A percentile compares a stretch with the other conserved stretches of the same genome.
phyloP scores from a whole-genome alignment of 2,113 vertebrate genomes.

The Prunella fulvescens region DNA sequence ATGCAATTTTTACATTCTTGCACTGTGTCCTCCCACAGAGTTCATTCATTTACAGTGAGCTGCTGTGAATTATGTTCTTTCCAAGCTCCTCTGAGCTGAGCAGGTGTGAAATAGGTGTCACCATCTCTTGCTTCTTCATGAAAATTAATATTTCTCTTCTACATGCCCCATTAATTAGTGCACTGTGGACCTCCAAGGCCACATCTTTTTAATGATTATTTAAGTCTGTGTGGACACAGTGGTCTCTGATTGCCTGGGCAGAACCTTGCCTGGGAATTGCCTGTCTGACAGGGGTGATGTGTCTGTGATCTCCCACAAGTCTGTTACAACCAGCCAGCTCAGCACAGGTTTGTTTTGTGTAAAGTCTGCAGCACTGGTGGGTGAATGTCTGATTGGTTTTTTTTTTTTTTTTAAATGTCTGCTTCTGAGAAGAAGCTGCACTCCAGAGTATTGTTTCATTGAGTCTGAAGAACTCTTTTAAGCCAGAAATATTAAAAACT shows the following conservation, averaged over 20 bases:
- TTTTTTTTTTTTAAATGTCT: constrained; percentile 12
- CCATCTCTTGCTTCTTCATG: not conserved
- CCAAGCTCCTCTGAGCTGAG: not conserved
- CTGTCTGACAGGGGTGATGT: not conserved
- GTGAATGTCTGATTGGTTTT: constrained; percentile 4
- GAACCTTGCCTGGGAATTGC: not conserved
- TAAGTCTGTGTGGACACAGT: not conserved
- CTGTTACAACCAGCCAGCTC: not conserved
- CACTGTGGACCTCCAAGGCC: not conserved
- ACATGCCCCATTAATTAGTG: not conserved
- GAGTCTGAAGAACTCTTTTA: not conserved
- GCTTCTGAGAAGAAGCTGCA: constrained; percentile 7
- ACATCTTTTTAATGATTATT: not conserved
- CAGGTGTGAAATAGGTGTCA: not conserved
- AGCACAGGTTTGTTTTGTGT: constrained; percentile 47
- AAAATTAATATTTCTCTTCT: not conserved
- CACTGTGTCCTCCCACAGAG: not conserved
- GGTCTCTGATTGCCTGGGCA: not conserved
- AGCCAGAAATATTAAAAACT: constrained; percentile 26
- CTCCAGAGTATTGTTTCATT: constrained; percentile 45
- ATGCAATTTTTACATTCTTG: not conserved
- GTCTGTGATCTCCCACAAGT: not conserved
- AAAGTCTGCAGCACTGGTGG: constrained; percentile 32
- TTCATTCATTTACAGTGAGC: not conserved
- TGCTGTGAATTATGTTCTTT: not conserved